Evolutionary conservation across 2,113 vertebrate species (phyloP), one percentile per base, ranked within the genome.

Genomic region (Tetrao urogallus): DNA sequence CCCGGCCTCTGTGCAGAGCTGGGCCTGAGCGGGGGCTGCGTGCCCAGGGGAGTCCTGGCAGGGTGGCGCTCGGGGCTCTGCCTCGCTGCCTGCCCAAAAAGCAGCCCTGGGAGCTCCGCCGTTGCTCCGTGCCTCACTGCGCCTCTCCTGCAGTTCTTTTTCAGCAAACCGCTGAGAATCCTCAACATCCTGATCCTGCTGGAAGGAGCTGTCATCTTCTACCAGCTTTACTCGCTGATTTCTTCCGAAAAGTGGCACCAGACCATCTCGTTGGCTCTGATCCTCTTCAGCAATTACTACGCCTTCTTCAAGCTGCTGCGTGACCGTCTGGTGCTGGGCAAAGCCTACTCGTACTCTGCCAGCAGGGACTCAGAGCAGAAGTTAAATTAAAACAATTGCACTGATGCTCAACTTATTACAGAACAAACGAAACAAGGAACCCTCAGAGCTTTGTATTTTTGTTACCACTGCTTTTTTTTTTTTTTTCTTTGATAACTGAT

Each of bases 281-380:
- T 99, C 92, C 99, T 99, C 95, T 99, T 99, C 98, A 99, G 99
- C 97, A 99, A 99, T 97, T 99, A 99, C 95, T 99, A 99, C 14
- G 98, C 99, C 96, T 99, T 99, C 97, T 99, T 99, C 97, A 99
- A 99, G 95, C 98, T 99, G 90, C 98, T 99, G 80, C 98, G 99
- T 95, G 99, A 99, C 98, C 98, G 99, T 57, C 98, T 99, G 92
- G 99, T 99, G 74, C 88, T 99, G 84, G 99, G 99, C 75, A 99
- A 99, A 94, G 99, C 99, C 17, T 99, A 99, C 93, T 98, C 99
- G 0, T 99, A 99, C 27, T 97, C 98, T 38, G 97, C 98, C 82
- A 98, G 95, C 97, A 98, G 98, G 93, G 98, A 98, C 71, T 98
- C 98, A 11, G 99, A 99, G 95, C 98, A 98, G 90, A 99, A 99